Percentiles rank a stretch among this genome's conserved stretches.
phyloP scores from a whole-genome alignment of 53 echinoderm and acorn worm species.

The Mesocentrotus franciscanus region DNA sequence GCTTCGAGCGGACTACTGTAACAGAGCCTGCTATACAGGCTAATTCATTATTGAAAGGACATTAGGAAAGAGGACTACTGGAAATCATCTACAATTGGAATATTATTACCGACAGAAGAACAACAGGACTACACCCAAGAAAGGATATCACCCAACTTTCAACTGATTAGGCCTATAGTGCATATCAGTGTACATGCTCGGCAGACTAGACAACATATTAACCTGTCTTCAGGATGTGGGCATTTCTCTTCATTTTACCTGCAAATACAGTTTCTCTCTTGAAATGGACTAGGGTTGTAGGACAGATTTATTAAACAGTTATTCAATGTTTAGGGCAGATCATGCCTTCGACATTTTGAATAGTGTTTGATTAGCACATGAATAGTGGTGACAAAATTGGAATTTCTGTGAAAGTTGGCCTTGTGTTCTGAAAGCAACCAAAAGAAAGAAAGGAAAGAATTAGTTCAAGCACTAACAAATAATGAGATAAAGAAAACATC shows the following conservation, averaged over 20 bases:
- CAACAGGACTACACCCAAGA: slow-evolving; percentile 10
- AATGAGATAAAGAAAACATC: neutral
- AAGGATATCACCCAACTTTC: slow-evolving; percentile 29
- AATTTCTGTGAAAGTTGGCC: no score
- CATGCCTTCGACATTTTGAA: no score
- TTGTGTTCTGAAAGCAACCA: no score
- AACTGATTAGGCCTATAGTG: neutral
- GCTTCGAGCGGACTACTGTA: neutral
- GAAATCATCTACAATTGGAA: slow-evolving; percentile 18
- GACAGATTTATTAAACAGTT: no score
- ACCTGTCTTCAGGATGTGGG: neutral
- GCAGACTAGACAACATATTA: neutral
- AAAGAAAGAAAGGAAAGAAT: no score
- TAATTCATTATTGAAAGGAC: slow-evolving; percentile 7
- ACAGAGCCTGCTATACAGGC: neutral
- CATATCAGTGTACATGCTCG: neutral
- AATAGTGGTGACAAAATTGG: no score
- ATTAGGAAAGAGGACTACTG: neutral
- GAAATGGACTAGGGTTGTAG: neutral
- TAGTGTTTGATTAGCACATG: no score
- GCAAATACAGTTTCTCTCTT: neutral
- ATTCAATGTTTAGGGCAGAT: no score
- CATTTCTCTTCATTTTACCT: neutral
- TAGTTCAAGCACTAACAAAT: no score
- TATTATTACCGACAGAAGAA: slow-evolving; percentile 8